These are phyloP conservation scores for Coleophora deauratella DNA, from an alignment of 2,888 invertebrate species.

Conservation along the genomic window DNA sequence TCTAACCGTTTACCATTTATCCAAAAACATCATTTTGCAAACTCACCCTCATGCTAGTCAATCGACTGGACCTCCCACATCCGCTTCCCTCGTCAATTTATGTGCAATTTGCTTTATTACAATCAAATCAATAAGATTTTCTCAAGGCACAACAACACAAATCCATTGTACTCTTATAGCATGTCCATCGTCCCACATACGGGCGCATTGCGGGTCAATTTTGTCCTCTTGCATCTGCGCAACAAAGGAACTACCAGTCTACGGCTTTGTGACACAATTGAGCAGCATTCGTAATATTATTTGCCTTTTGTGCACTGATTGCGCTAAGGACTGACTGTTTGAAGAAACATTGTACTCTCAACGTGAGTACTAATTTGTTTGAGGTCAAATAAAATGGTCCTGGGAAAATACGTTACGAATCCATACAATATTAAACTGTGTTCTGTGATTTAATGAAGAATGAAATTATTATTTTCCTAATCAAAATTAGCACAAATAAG, in stretches of 20 bases:
- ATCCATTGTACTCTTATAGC: constrained; percentile 9
- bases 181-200: constrained; percentile 11
- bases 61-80: no score
- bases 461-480: no score
- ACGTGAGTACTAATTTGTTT: neutral
- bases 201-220: constrained; percentile 22
- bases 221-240: constrained; percentile 4
- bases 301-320: constrained; percentile 28
- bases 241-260: constrained; percentile 12
- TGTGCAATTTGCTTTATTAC: neutral
- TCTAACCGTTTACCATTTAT: no score
- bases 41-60: no score
- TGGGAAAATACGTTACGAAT: no score
- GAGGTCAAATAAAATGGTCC: no score
- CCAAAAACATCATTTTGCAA: no score
- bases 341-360: neutral
- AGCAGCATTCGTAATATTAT: constrained; percentile 12
- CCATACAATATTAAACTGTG: no score
- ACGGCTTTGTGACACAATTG: constrained; percentile 24
- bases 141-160: constrained; percentile 10
- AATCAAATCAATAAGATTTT: neutral
- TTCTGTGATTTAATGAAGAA: no score
- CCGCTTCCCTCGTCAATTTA: constrained; percentile 1
- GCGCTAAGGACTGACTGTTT: constrained; percentile 14
- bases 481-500: no score